A percentile compares a stretch with the other conserved stretches of the same genome.
phyloP scores from a whole-genome alignment of 2,888 invertebrate species.

The Phortica magna region DNA sequence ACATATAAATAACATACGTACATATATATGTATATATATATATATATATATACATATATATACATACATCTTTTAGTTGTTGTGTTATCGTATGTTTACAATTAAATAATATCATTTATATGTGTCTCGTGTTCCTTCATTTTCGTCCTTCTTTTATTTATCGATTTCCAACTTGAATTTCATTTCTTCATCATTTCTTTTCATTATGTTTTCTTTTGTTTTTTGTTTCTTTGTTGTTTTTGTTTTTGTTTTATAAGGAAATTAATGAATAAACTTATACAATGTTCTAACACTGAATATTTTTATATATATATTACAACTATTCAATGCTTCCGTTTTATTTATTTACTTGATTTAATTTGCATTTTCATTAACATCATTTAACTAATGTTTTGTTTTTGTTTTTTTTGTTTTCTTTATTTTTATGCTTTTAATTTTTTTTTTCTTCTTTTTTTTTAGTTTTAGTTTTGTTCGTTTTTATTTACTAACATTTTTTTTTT shows the following conservation, averaged over 20 bases:
- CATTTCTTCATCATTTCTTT: neutral
- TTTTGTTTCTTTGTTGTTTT: constrained; percentile 49
- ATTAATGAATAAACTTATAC: constrained; percentile 67
- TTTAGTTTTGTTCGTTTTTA: constrained; percentile 31
- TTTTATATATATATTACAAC: constrained; percentile 67
- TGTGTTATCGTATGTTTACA: constrained; percentile 38
- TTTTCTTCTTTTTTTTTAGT: constrained; percentile 47
- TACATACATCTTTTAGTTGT: constrained; percentile 36
- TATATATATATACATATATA: constrained; percentile 22
- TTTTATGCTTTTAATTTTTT: constrained; percentile 35
- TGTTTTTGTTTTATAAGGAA: constrained; percentile 40
- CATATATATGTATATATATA: constrained; percentile 20
- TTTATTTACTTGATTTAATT: constrained; percentile 31
- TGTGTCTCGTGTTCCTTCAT: constrained; percentile 15
- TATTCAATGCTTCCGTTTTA: constrained; percentile 47
- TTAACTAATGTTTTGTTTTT: constrained; percentile 45
- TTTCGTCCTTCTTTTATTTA: neutral
- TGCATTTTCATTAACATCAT: neutral
- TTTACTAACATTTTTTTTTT: constrained; percentile 23
- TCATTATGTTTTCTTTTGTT: constrained; percentile 26
- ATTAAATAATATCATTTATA: constrained; percentile 10
- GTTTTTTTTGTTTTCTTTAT: constrained; percentile 34
- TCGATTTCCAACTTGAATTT: too few relatives aligned
- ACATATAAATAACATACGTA: constrained; percentile 39
- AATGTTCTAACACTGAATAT: constrained; percentile 75